Base-by-base conservation (phyloP, 2,888 invertebrate species). In the Acleris laterana region DNA sequence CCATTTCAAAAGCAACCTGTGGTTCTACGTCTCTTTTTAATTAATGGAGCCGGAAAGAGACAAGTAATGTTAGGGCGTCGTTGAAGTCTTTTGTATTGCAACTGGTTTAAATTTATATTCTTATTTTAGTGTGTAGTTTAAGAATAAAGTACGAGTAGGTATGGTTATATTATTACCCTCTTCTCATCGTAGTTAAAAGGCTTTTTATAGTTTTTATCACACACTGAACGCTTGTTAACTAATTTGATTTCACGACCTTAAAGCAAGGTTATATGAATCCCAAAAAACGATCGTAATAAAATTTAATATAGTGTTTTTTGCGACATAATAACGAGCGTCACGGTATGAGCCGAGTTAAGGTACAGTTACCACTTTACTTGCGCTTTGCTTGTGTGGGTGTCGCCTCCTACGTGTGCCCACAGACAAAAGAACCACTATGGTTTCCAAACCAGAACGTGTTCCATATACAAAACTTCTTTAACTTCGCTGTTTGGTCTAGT, bases 401-500 rank as follows among this genome's bases (percentile, higher is more conserved):
- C 57, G 61, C 80, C 80, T 82, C 84, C 84, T 84, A 85, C 83
- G 77, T 80, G 70, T 69, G 68, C 72, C 74, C 75, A 75, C 75
- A 76, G 78, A 81, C 79, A 80, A 78, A 80, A 79, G 72, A 69
- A 69, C 72, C 48, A 77, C 77, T 80, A 70, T 69, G 69, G 84
- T 84, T 84, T 74, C 70, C 64, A 79, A 80, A 76, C 71, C 62
- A 69, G 66, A 76, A 76, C 78, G 81, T 81, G 84, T 84, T 84
- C 87, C 76, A 84, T 86, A 85, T 85, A 84, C 84, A 78, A 84
- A 81, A 78, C 72, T 69, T 77, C 83, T 82, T 78, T 75, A 83
- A 82, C 80, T 80, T 82, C 80, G 82, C 81, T 90, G 89, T 91
- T 90, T 91, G 88, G 90, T 92, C 92, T 93, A 92, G 90, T 92